Evolutionary conservation across 2,888 invertebrate species (phyloP).

Genomic region (Aspidiotus destructor): DNA sequence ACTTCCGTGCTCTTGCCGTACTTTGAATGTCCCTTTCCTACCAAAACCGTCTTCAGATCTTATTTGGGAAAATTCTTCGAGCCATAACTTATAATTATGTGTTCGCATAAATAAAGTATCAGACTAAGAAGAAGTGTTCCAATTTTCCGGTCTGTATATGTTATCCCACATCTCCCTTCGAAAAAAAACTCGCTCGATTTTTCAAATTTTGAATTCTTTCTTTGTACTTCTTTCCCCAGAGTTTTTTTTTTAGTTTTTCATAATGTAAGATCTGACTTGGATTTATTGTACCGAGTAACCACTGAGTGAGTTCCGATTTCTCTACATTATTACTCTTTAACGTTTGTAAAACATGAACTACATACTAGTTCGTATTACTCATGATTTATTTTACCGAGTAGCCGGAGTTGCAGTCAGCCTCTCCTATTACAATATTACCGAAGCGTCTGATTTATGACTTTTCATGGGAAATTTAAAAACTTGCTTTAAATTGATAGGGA

Average conservation of each 20-base stretch:
- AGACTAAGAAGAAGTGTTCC: too few species aligned
- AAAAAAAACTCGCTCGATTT: too few species aligned
- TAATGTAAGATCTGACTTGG: not conserved
- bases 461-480: constrained; percentile 30
- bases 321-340: constrained; percentile 18
- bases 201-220: not conserved
- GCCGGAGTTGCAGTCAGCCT: constrained; percentile 8
- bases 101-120: too few species aligned
- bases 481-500: constrained; percentile 25
- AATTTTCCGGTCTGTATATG: too few species aligned
- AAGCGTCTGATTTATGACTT: constrained; percentile 21
- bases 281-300: not conserved
- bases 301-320: not conserved
- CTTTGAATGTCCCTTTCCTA: too few species aligned
- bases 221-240: not conserved
- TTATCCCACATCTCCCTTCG: too few species aligned
- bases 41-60: too few species aligned
- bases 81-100: too few species aligned
- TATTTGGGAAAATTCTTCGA: too few species aligned
- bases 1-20: too few species aligned
- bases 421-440: constrained; percentile 29
- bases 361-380: constrained; percentile 19
- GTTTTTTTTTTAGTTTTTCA: not conserved
- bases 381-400: constrained; percentile 15
- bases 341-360: constrained; percentile 25